Evolutionary conservation across 2,797 vertebrate species (phyloP), one percentile per base, ranked within the genome.

Genomic region (Buceros bicornis): DNA sequence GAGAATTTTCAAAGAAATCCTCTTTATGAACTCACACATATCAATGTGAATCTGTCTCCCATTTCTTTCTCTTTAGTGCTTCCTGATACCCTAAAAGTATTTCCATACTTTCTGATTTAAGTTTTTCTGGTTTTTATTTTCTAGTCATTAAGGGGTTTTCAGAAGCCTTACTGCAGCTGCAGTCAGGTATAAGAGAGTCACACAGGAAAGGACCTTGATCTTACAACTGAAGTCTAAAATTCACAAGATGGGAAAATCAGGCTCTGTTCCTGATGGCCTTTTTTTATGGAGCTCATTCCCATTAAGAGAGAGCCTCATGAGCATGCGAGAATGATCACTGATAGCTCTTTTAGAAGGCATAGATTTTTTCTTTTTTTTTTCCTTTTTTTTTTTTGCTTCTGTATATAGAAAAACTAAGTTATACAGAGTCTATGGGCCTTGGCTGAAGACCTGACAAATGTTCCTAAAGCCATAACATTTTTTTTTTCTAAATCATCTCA

Each of bases 61-160:
- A 33, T 83, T 90, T 88, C 11, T 92, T 73, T 70, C 73, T 37
- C 24, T 92, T 90, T 71, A 74, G 61, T 85, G 33, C 8, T 92
- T 93, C 57, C 71, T 92, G 69, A 61, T 67, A 82, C 13, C 40
- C 50, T 79, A 24, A 76, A 53, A 71, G 24, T 66, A 80, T 77
- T 93, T 85, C 35, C 71, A 82, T 85, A 45, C 20, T 67, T 87
- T 80, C 51, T 1, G 13, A 60, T 57, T 73, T 37, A 83, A 26
- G 4, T 60, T 82, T 89, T 77, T 67, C 43, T 84, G 13, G 0
- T 4, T 93, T 94, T 92, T 82, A 42, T 87, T 89, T 87, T 76
- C 43, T 33, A 70, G 21, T 12, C 1, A 1, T 67, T 62, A 89
- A 92, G 74, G 29, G 24, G 10, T 10, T 90, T 66, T 50, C 13